These are phyloP conservation scores for Archivesica marissinica DNA, from an alignment of 1,140 invertebrate species.

Conservation along the genomic window DNA sequence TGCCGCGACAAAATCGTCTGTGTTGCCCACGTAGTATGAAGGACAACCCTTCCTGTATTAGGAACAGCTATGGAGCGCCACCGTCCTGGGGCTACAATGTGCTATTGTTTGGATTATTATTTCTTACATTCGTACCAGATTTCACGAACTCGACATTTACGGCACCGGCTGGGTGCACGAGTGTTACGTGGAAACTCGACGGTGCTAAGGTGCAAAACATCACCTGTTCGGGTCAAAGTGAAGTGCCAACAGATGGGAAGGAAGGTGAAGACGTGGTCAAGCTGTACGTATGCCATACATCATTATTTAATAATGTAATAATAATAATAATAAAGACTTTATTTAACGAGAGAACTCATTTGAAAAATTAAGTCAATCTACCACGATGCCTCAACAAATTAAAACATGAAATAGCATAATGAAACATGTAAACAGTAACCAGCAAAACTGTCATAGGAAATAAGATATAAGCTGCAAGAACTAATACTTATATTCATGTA, in stretches of 20 bases:
- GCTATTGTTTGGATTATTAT: constrained; percentile 29
- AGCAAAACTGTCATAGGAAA: too few species aligned
- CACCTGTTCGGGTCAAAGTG: not conserved
- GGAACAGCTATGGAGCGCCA: not conserved
- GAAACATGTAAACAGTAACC: too few species aligned
- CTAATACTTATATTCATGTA: too few species aligned
- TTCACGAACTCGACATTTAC: not conserved
- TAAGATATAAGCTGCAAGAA: too few species aligned
- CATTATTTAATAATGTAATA: not conserved
- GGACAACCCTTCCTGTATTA: not conserved
- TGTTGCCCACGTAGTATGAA: constrained; percentile 46
- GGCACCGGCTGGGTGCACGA: not conserved
- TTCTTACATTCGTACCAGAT: constrained; percentile 1
- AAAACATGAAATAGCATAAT: too few species aligned
- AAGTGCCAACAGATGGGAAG: constrained; percentile 39
- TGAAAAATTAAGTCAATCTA: too few species aligned
- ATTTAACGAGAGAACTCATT: too few species aligned
- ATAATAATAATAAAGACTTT: too few species aligned
- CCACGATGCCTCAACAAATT: too few species aligned
- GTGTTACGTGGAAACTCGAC: not conserved
- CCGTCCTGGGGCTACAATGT: not conserved
- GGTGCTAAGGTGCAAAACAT: constrained; percentile 14
- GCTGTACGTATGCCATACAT: constrained; percentile 31
- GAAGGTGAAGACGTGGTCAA: constrained; percentile 34
- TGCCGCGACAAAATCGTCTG: constrained; percentile 22